A percentile compares a stretch with the other conserved stretches of the same genome.
phyloP scores from a whole-genome alignment of 2,113 vertebrate species.

The Rhea americana region DNA sequence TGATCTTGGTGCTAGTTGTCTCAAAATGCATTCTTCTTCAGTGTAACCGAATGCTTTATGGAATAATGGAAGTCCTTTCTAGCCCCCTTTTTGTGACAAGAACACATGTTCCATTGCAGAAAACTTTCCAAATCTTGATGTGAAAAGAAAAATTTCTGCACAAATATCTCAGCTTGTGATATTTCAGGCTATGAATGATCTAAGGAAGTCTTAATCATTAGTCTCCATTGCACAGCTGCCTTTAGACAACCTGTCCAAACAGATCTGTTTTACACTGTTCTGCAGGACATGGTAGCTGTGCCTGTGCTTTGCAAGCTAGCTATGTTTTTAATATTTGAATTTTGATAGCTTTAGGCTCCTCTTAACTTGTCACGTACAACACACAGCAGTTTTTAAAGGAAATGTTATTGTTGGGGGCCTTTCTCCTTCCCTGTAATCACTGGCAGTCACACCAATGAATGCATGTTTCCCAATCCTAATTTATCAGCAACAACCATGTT shows the following conservation, averaged over 20 bases:
- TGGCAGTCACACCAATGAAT: background rate
- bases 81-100: background rate
- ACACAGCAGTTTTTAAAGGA: background rate
- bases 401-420: background rate
- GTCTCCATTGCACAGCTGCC: background rate
- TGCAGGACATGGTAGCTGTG: background rate
- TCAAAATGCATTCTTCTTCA: background rate
- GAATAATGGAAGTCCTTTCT: background rate
- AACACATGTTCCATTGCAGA: background rate
- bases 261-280: background rate
- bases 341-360: background rate
- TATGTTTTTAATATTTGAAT: background rate
- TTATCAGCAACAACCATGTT: background rate
- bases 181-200: background rate
- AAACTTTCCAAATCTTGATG: background rate
- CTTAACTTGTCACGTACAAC: background rate
- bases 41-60: background rate
- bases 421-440: background rate
- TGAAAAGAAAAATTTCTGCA: background rate
- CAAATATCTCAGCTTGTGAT: background rate
- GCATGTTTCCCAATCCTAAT: background rate
- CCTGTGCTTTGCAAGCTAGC: background rate
- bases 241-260: background rate
- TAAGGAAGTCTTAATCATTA: background rate
- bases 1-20: background rate